These are phyloP conservation scores for Stichodactyla mertensii DNA, from an alignment of 64 coral and sea anemone genomes.

Conservation along the genomic window DNA sequence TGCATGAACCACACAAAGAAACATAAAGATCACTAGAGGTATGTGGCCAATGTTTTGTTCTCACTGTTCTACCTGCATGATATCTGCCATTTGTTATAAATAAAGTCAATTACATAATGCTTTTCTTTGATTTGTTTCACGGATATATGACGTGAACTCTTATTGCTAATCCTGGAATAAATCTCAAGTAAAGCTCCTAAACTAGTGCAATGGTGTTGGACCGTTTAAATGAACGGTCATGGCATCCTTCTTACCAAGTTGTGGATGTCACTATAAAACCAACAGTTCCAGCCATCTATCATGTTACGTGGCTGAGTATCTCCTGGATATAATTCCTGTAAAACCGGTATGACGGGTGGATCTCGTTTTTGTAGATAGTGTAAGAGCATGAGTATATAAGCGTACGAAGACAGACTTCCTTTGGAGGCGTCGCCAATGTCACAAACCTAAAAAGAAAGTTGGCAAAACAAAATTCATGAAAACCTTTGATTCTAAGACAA, in stretches of 20 bases:
- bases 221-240: too few species aligned
- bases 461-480: neutral
- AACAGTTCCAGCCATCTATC: constrained; percentile 92
- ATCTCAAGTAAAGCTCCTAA: too few species aligned
- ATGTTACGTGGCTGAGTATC: constrained; percentile 53
- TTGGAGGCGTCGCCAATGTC: constrained; percentile 97
- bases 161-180: too few species aligned
- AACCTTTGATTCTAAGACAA: neutral
- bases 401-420: constrained; percentile 91
- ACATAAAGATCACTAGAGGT: too few species aligned
- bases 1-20: too few species aligned
- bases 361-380: constrained; percentile 82
- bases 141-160: too few species aligned
- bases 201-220: too few species aligned
- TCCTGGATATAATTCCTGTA: constrained; percentile 66
- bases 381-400: constrained; percentile 88
- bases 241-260: constrained; percentile 58
- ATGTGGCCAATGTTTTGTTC: too few species aligned
- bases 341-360: constrained; percentile 74
- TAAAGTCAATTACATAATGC: too few species aligned
- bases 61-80: too few species aligned
- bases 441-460: constrained; percentile 54
- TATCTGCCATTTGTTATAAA: too few species aligned
- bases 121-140: too few species aligned
- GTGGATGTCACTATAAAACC: constrained; percentile 69